Conservation (phyloP, 1,140 invertebrate species). For the Penaeus vannamei region DNA sequence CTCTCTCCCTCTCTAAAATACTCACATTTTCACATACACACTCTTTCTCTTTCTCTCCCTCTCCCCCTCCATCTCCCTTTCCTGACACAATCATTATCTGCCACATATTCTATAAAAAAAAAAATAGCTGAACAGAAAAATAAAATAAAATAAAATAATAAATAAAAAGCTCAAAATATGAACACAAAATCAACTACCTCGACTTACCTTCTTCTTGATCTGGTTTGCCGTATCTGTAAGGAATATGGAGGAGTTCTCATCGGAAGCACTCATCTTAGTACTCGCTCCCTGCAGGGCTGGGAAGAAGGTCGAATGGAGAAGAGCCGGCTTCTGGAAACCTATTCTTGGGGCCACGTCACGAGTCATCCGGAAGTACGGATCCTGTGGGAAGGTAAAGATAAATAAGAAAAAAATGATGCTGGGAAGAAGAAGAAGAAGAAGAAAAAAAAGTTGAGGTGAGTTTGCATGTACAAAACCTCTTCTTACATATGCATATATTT, state of each 20-base stretch:
- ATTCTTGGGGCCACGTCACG: conserved; percentile 94
- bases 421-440: too few species aligned
- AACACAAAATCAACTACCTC: neutral
- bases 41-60: too few species aligned
- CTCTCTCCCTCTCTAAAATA: too few species aligned
- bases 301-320: conserved; percentile 95
- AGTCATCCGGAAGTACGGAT: conserved; percentile 99
- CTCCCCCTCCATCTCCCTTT: too few species aligned
- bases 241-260: conserved; percentile 94
- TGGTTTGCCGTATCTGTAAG: conserved; percentile 95
- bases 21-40: too few species aligned
- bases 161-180: neutral
- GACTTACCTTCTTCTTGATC: conserved; percentile 90
- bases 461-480: too few species aligned
- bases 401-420: too few species aligned
- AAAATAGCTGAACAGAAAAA: too few species aligned
- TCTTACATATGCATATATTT: neutral
- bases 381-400: conserved; percentile 71
- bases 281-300: conserved; percentile 96
- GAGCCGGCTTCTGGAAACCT: conserved; percentile 90
- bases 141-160: neutral
- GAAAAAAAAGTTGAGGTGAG: too few species aligned
- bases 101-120: too few species aligned
- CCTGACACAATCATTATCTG: too few species aligned
- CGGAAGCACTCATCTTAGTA: conserved; percentile 98